A percentile compares a stretch with the other conserved stretches of the same genome.
Evolutionary conservation across 1,140 invertebrate genomes (phyloP).

Genomic region (Tribolium madens): DNA sequence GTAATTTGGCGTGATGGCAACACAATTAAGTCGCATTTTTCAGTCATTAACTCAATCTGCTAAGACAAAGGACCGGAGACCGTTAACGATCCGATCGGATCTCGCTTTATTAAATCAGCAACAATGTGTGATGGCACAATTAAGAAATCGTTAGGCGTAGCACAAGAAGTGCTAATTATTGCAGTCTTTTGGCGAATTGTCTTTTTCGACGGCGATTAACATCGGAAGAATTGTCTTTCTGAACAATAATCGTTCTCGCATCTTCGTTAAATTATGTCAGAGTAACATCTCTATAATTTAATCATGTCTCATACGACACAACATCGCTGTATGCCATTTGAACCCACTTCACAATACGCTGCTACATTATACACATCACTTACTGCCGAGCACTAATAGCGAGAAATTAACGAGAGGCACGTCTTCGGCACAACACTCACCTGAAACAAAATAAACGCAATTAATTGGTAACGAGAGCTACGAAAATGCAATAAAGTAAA

Average conservation of each 20-base stretch:
- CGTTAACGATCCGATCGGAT: conserved; percentile 15
- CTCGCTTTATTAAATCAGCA: conserved; percentile 9
- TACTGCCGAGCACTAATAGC: conserved; percentile 25
- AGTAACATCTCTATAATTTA: conserved; percentile 36
- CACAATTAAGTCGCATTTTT: conserved; percentile 24
- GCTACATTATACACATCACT: conserved; percentile 36
- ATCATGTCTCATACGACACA: conserved; percentile 33
- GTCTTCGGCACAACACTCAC: conserved; percentile 46
- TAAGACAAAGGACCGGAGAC: conserved; percentile 2
- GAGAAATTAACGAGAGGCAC: conserved; percentile 28
- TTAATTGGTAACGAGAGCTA: conserved; percentile 26
- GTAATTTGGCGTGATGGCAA: conserved; percentile 8
- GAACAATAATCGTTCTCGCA: conserved; percentile 1
- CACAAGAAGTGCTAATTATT: conserved; percentile 7
- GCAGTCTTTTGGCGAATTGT: background rate
- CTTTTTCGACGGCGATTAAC: background rate
- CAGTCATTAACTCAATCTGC: background rate
- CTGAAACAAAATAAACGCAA: conserved; percentile 49
- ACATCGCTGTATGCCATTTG: conserved; percentile 18
- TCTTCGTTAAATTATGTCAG: conserved; percentile 7
- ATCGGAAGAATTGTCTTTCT: background rate
- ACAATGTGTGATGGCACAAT: conserved; percentile 19
- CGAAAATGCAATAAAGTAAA: conserved; percentile 38
- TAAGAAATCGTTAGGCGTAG: conserved; percentile 8
- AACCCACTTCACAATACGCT: conserved; percentile 18